These are phyloP conservation scores for Paralvinella palmiformis DNA, from an alignment of 1,140 invertebrate species.

Conservation along the genomic window DNA sequence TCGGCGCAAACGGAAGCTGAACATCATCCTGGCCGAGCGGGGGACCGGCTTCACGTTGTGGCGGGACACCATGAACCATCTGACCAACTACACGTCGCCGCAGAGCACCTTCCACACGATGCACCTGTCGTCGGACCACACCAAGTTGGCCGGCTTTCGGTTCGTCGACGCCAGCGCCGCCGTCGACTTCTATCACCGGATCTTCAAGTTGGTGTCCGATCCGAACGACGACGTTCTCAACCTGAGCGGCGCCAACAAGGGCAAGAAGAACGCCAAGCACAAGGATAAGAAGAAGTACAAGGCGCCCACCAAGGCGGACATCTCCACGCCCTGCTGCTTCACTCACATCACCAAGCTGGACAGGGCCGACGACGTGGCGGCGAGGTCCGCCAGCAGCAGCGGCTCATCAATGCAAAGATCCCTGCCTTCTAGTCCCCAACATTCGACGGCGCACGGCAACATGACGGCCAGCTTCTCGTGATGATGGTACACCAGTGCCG, in stretches of 20 bases:
- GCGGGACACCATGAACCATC: conserved; percentile 71
- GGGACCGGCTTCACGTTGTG: conserved; percentile 80
- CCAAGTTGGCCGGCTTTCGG: conserved; percentile 61
- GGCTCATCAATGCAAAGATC: no score
- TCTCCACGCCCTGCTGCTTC: conserved; percentile 80
- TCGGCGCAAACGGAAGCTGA: conserved; percentile 64
- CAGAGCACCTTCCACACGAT: conserved; percentile 75
- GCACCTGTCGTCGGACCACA: conserved; percentile 64
- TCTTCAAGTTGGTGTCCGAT: conserved; percentile 66
- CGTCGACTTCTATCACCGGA: conserved; percentile 60
- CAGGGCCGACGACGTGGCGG: conserved; percentile 56
- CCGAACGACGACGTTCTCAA: conserved; percentile 72
- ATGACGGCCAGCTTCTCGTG: no score
- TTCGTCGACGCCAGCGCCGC: conserved; percentile 73
- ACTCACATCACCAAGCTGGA: conserved; percentile 78
- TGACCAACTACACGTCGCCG: conserved; percentile 55
- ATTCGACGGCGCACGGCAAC: no score
- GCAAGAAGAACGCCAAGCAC: conserved; percentile 47
- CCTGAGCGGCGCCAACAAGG: conserved; percentile 55
- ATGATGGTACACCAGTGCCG: no score
- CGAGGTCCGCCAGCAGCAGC: no score
- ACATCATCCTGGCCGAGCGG: conserved; percentile 71
- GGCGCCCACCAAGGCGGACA: conserved; percentile 71
- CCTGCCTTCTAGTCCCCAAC: no score
- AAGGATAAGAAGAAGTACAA: conserved; percentile 38